Base-by-base conservation (phyloP, 2,797 vertebrate genomes). In the Premnoplex brunnescens region DNA sequence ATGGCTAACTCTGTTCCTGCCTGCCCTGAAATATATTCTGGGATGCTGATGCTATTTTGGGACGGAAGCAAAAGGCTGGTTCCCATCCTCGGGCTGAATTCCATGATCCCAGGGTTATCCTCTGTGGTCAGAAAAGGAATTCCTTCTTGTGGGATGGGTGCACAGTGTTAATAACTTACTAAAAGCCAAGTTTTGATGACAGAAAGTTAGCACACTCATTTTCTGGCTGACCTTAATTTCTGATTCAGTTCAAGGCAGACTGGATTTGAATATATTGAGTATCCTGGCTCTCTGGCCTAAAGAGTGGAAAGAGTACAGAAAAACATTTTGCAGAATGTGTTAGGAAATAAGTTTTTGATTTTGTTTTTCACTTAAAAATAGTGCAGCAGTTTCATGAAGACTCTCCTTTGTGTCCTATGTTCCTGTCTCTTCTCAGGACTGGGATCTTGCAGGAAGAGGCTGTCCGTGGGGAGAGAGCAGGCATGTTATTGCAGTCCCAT, bases 21-120 rank as follows among this genome's bases (percentile, higher is more conserved):
- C 48, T 85, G 76, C 26, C 46, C 55, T 76, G 43, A 79, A 93
- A 74, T 68, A 8, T 56, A 14, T 92, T 85, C 36, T 93, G 73
- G 39, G 80, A 37, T 20, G 62, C 34, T 51, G 80, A 36, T 89
- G 78, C 92, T 96, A 75, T 96, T 93, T 93, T 88, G 80, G 82
- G 88, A 81, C 44, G 87, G 43, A 79, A 95, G 17, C 88, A 89
- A 83, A 78, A 86, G 36, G 43, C 88, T 90, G 14, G 41, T 90
- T 97, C 85, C 52, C 77, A 86, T 88, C 91, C 51, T 83, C 0
- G 0, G 64, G 52, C 78, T 88, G 84, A 85, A 48, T 71, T 88
- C 37, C 27, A 4, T 39, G 80, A 89, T 86, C 78, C n/a, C 43
- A 48, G 48, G 46, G 72, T 74, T 93, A 86, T 80, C 49, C 46